Evolutionary conservation across 1,140 invertebrate species (phyloP).

Genomic region (Trinorchestia longiramus): DNA sequence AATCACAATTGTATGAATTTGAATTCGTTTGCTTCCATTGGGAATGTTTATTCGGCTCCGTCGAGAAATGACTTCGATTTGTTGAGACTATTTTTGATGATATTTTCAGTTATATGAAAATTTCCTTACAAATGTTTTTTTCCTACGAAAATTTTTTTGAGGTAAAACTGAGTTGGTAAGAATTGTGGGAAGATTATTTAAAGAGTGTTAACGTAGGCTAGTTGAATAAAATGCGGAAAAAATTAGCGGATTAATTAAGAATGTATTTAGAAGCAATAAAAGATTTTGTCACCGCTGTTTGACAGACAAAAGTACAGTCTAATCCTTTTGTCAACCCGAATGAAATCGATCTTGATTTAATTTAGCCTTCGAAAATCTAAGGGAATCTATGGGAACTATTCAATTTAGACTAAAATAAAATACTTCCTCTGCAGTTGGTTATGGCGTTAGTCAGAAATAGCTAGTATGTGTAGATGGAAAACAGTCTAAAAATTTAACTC

Average conservation of each 20-base stretch:
- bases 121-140: background rate
- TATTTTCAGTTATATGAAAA: background rate
- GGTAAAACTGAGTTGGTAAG: background rate
- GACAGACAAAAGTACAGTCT: no score
- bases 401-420: no score
- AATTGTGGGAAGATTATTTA: background rate
- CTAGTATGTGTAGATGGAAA: no score
- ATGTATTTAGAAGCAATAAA: no score
- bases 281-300: no score
- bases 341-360: no score
- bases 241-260: background rate
- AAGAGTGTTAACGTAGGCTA: background rate
- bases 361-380: no score
- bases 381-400: no score
- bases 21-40: constrained; percentile 48
- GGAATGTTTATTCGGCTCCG: constrained; percentile 41
- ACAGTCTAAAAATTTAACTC: no score
- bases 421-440: no score
- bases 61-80: constrained; percentile 12
- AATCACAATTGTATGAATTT: constrained; percentile 55
- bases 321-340: no score
- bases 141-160: background rate
- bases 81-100: background rate
- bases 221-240: background rate
- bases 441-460: no score